Percentiles rank a stretch among this genome's conserved stretches.
phyloP scores from a whole-genome alignment of 2,888 invertebrate species.

The Meganola albula region DNA sequence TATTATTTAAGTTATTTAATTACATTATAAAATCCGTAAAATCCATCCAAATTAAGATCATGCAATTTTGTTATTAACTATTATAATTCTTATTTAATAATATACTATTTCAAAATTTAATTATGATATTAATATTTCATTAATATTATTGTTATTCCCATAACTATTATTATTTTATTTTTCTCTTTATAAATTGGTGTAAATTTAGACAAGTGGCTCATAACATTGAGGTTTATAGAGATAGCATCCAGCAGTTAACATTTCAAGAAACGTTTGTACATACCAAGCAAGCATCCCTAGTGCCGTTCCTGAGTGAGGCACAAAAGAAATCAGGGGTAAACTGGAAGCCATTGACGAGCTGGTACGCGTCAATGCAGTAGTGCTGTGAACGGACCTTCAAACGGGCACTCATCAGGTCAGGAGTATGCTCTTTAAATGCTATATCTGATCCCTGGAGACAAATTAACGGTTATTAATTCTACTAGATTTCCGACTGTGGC shows the following conservation, averaged over 20 bases:
- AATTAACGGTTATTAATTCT: too few relatives aligned
- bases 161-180: too few relatives aligned
- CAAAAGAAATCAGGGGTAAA: conserved; percentile 68
- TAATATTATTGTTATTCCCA: too few relatives aligned
- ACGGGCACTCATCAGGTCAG: conserved; percentile 49
- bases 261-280: neutral
- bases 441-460: conserved; percentile 51
- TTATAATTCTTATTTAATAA: too few relatives aligned
- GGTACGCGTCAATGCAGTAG: conserved; percentile 65
- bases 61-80: too few relatives aligned
- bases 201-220: neutral
- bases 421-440: conserved; percentile 55
- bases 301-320: conserved; percentile 63
- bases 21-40: too few relatives aligned
- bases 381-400: conserved; percentile 61
- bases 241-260: too few relatives aligned
- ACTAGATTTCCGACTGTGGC: too few relatives aligned
- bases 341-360: conserved; percentile 64
- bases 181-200: neutral
- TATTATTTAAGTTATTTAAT: too few relatives aligned
- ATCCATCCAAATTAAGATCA: too few relatives aligned
- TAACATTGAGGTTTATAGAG: neutral
- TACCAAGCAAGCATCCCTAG: conserved; percentile 65
- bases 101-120: too few relatives aligned
- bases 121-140: too few relatives aligned